A percentile compares a stretch with the other conserved stretches of the same genome.
Evolutionary conservation across 2,888 invertebrate species (phyloP).

Genomic region (Drosophila demipolita): DNA sequence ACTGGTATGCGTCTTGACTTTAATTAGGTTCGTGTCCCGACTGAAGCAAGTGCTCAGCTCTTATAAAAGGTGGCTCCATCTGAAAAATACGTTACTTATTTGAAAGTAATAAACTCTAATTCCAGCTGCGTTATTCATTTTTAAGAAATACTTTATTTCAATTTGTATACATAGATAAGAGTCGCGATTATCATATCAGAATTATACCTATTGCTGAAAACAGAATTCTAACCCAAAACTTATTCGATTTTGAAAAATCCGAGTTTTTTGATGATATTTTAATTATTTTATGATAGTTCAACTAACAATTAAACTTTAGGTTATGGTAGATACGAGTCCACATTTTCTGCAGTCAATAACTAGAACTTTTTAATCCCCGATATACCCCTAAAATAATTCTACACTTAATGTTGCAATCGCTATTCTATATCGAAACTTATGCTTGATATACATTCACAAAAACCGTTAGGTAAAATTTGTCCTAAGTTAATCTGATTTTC

Average conservation of each 20-base stretch:
- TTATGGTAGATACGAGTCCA: background rate
- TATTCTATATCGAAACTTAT: background rate
- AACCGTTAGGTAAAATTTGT: too few relatives aligned
- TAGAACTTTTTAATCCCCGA: background rate
- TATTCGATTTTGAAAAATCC: too few relatives aligned
- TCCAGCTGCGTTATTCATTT: background rate
- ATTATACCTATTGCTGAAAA: background rate
- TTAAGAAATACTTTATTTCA: background rate
- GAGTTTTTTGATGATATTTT: fast-evolving
- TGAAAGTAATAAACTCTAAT: background rate
- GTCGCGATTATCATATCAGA: background rate
- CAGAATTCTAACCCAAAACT: background rate
- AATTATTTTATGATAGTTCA: too few relatives aligned
- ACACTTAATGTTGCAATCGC: background rate
- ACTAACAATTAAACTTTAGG: too few relatives aligned
- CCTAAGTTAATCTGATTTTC: background rate
- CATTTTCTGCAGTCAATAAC: background rate
- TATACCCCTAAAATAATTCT: background rate
- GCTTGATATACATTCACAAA: background rate
- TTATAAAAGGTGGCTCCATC: background rate
- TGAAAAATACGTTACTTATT: background rate
- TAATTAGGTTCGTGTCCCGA: background rate
- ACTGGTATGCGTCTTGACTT: background rate
- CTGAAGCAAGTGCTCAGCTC: background rate
- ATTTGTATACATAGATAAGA: background rate